phyloP scores from a whole-genome alignment of 2,797 vertebrate species.

The Sitta carolinensis region DNA sequence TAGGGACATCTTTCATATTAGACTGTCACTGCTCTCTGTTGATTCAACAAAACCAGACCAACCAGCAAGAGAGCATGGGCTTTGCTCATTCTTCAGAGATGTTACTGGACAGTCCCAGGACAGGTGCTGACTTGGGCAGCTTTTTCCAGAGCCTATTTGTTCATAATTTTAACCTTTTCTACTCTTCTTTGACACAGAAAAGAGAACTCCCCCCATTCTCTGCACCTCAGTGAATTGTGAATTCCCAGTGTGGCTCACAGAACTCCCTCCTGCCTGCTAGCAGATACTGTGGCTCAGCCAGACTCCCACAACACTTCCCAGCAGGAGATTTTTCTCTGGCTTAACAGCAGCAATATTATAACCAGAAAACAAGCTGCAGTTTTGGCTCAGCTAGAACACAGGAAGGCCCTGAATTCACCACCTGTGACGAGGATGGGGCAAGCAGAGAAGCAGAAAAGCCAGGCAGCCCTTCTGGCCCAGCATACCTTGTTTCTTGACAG shows the following conservation, averaged over 20 bases:
- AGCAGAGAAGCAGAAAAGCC: not conserved
- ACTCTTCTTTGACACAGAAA: not conserved
- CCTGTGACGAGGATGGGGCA: not conserved
- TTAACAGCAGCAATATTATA: not conserved
- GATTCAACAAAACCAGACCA: not conserved
- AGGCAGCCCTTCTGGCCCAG: not conserved
- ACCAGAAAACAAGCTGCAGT: not conserved
- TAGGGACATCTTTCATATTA: not conserved
- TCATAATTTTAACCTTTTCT: not conserved
- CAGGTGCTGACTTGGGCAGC: not conserved
- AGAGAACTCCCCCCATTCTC: not conserved
- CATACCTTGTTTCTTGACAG: conserved; percentile 88
- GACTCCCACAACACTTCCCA: not conserved
- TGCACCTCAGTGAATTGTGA: not conserved
- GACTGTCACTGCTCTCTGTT: not conserved
- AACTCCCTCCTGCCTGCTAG: not conserved
- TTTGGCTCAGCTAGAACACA: not conserved
- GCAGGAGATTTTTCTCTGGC: not conserved
- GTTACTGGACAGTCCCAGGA: not conserved
- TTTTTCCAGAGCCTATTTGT: not conserved
- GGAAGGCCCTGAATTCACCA: not conserved
- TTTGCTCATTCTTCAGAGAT: not conserved
- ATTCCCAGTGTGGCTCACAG: not conserved
- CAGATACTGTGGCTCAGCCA: not conserved
- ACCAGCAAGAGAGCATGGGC: not conserved